Evolutionary conservation across 2,797 vertebrate species (phyloP), one percentile per base, ranked within the genome.

Genomic region (Platalea minor): DNA sequence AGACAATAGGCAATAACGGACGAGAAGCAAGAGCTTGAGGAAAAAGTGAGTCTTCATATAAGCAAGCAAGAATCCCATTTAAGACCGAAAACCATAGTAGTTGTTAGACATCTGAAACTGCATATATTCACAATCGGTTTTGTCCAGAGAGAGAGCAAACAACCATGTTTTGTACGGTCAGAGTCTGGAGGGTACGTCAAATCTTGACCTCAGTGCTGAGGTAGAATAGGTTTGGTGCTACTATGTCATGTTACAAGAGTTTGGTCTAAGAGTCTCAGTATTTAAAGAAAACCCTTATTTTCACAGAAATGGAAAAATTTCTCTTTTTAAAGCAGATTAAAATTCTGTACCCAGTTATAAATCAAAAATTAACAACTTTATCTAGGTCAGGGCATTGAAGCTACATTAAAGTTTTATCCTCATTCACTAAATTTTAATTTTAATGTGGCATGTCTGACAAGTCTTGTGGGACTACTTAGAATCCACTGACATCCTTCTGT

Each of bases 351-450:
- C 14, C 61, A 79, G 56, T 80, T 92, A 95, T 60, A 95, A 97
- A 97, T 92, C 57, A 96, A 96, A 96, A 96, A 96, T 96, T 95
- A 96, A 97, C 80, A 95, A 93, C 89, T 95, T 95, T 97, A 95
- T 94, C 80, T 97, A 96, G 96, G 96, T 91, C 95, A 95, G 82
- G 41, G 46, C 69, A 74, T 31, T 94, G 89, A 95, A 96, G 77
- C 35, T 82, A 92, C 93, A 96, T 97, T 87, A 91, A 97, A 95
- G 39, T 93, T 97, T 96, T 83, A 97, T 95, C 65, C 26, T 74
- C 48, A 56, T 95, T 94, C 87, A 89, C 86, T 94, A 87, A 53
- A 94, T 96, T 92, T 94, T 92, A 88, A 94, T 95, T 97, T 94
- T 90, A 90, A 94, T 93, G 67, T 93, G 84, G 72, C 75, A 89